Evolutionary conservation across 2,113 vertebrate genomes (phyloP), one percentile per base, ranked within the genome.

Genomic region (Macquaria ambigua): DNA sequence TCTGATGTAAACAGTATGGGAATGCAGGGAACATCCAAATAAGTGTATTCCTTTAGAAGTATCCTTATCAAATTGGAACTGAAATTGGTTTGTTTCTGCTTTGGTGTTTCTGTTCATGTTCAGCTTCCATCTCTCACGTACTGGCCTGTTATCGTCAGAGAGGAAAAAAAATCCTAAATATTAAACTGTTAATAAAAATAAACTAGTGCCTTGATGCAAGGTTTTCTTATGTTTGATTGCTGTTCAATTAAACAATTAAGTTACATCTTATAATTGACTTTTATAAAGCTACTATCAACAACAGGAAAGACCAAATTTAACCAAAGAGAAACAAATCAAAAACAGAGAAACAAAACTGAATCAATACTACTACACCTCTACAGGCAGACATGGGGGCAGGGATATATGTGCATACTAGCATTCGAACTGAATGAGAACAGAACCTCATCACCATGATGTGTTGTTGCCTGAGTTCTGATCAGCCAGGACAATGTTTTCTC

Each of bases 401-500:
- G 39, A 34, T 6, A 12, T 48, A 2, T 52, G 8, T 39, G 31
- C 23, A 37, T 8, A 15, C 3, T 55, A 56, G 6, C 1, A 61
- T 11, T 63, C 9, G 3, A 11, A 5, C 12, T 73, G 7, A 56
- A 39, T 23, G 20, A 46, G 1, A 21, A 50, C 20, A 18, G 28
- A 20, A 15, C 41, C 15, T 21, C 3, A 21, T 34, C 28, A 71
- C 21, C 15, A n/a, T 55, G 6, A 1, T 21, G 10, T 14, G 31
- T 10, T 37, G 37, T 10, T 31, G 28, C 7, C 5, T 23, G 67
- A 43, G 4, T 53, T 81, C 31, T 68, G 74, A 79, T 62, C 7
- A 46, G 41, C 21, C 74, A 72, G 39, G 77, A 86, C 69, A 9
- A 77, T 66, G 66, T 90, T 91, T 87, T 87, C 85, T 72, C 87